Conservation (phyloP, 2,113 vertebrate genomes). For the Serinus canaria region DNA sequence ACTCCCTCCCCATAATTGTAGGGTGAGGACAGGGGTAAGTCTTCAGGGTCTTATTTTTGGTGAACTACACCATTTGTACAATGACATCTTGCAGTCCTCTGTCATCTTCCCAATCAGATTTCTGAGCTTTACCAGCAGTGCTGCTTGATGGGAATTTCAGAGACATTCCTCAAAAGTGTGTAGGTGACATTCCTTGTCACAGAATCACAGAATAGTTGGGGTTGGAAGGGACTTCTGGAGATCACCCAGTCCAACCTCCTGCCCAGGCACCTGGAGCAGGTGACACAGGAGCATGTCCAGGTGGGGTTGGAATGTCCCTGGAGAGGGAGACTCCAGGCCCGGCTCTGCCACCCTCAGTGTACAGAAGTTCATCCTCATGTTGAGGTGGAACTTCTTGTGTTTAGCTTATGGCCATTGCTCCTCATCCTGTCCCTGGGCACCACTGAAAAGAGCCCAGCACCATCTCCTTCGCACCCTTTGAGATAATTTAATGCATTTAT, state of each 20-base stretch:
- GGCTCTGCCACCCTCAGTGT: neutral
- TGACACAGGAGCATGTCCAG: fast-evolving
- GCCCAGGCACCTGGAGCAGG: neutral
- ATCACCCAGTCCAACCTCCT: neutral
- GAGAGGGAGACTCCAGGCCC: neutral
- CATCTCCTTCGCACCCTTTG: neutral
- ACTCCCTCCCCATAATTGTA: conserved; percentile 46
- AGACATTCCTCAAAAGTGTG: neutral
- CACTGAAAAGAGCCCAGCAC: neutral
- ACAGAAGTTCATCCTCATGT: neutral
- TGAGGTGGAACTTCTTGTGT: neutral
- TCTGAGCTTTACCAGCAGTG: neutral
- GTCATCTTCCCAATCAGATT: neutral
- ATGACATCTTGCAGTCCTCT: neutral
- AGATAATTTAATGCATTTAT: neutral
- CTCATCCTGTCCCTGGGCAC: fast-evolving
- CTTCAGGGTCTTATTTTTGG: conserved; percentile 43
- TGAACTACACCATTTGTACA: neutral
- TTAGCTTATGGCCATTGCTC: neutral
- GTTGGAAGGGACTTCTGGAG: neutral
- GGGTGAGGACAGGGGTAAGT: neutral
- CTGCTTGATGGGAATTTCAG: neutral
- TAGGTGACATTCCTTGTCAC: neutral
- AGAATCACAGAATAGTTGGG: neutral
- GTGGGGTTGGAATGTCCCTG: neutral